Evolutionary conservation across 1,140 invertebrate species (phyloP), one percentile per base, ranked within the genome.

Genomic region (Goniozus legneri): DNA sequence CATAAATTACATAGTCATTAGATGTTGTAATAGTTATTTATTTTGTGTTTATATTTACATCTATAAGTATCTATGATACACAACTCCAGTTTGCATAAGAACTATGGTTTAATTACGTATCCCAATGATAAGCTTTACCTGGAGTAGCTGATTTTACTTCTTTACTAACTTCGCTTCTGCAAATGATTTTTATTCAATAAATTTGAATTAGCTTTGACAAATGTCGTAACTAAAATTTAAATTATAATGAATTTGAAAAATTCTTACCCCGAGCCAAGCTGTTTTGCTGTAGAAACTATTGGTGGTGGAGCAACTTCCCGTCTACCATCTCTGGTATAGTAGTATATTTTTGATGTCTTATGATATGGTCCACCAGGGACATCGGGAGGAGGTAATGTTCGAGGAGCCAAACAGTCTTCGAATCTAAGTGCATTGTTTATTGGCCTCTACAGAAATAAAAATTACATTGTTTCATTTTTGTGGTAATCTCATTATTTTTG

Each of bases 271-370:
- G 31, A 2, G 37, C 14, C 19, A 19, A 62, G 32, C 13, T 55
- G 54, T 38, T 45, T 40, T 8, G 39, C 34, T 24, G 36, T 1
- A 3, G 2, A 24, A 13, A n/a, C n/a, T n/a, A n/a, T n/a, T n/a
- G n/a, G n/a, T n/a, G 90, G 88, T 10, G 87, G 89, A 34, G 65
- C 48, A 10, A 88, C 82, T 68, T 88, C 83, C 44, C 87, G 75
- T 49, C 91, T 80, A 0, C 70, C 86, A 79, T 94, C 91, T 59
- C 89, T 79, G 1, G 72, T 73, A 56, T 77, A 88, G 60, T 94
- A 95, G 63, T 91, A 91, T 66, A 93, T 91, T 47, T 79, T 78
- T 32, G 82, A 81, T 34, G 86, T 79, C 73, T 83, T 83, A 67
- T 89, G 84, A 38, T 82, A 75, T 2, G 84, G 81, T 24, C 91